Conservation (phyloP, 1,140 invertebrate species). For the Notospermus geniculatus region DNA sequence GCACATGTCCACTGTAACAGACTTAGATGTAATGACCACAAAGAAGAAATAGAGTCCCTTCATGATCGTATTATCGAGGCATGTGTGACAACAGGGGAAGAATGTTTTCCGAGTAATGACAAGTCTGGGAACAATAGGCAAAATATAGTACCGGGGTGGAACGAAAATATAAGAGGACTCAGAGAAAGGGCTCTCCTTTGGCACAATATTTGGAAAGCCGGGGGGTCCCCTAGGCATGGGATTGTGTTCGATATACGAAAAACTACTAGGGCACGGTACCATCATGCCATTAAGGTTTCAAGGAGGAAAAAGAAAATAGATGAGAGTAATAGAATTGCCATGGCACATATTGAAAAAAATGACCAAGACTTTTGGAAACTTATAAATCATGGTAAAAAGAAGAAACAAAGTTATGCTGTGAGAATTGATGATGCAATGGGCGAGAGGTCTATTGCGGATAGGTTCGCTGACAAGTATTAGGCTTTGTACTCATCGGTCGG, state of each 20-base stretch:
- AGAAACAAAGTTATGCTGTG: background rate
- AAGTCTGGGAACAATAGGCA: no score
- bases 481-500: no score
- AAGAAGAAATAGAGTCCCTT: no score
- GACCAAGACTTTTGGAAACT: background rate
- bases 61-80: no score
- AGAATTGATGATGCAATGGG: conserved; percentile 1
- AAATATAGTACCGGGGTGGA: no score
- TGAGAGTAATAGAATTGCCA: background rate
- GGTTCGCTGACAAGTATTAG: background rate
- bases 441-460: background rate
- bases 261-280: background rate
- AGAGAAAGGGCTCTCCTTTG: background rate
- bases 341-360: background rate
- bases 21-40: no score
- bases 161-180: no score
- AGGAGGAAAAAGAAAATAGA: background rate
- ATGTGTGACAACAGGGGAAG: no score
- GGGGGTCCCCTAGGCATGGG: background rate
- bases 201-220: conserved; percentile 6
- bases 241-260: background rate
- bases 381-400: background rate
- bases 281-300: background rate
- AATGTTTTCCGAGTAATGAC: no score
- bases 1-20: no score